phyloP scores from a whole-genome alignment of 2,797 vertebrate species.

The Mycteria americana region DNA sequence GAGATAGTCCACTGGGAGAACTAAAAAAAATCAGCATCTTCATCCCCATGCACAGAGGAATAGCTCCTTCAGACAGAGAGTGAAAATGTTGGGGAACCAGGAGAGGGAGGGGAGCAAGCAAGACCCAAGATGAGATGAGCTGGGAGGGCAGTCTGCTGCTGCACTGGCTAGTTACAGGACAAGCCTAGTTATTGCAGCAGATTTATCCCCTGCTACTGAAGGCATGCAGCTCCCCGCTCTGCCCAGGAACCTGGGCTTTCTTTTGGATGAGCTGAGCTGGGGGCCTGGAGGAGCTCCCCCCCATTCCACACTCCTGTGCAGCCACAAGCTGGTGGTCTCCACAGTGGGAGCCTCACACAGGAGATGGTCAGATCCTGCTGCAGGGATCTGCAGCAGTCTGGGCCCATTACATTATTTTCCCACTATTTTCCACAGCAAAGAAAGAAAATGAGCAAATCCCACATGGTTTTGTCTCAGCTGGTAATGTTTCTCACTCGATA shows the following conservation, averaged over 20 bases:
- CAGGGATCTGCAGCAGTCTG: background rate
- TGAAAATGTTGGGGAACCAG: background rate
- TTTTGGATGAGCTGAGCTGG: background rate
- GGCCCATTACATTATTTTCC: background rate
- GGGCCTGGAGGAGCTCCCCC: background rate
- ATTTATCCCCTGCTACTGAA: background rate
- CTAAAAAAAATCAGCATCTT: background rate
- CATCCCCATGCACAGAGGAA: background rate
- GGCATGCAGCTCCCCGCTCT: background rate
- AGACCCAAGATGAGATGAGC: background rate
- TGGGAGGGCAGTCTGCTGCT: background rate
- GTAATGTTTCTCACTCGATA: background rate
- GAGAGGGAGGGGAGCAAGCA: background rate
- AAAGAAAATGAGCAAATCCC: background rate
- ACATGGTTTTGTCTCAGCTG: background rate
- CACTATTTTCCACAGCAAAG: background rate
- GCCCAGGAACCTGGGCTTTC: background rate
- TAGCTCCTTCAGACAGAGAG: background rate
- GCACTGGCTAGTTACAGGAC: background rate
- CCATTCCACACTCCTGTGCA: background rate
- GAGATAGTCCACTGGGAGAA: background rate
- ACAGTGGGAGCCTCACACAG: background rate
- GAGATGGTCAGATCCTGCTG: background rate
- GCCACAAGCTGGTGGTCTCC: background rate
- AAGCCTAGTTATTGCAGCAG: background rate